Evolutionary conservation across 53 echinoderm and acorn worm species (phyloP), one percentile per base, ranked within the genome.

Genomic region (Holothuria leucospilota): DNA sequence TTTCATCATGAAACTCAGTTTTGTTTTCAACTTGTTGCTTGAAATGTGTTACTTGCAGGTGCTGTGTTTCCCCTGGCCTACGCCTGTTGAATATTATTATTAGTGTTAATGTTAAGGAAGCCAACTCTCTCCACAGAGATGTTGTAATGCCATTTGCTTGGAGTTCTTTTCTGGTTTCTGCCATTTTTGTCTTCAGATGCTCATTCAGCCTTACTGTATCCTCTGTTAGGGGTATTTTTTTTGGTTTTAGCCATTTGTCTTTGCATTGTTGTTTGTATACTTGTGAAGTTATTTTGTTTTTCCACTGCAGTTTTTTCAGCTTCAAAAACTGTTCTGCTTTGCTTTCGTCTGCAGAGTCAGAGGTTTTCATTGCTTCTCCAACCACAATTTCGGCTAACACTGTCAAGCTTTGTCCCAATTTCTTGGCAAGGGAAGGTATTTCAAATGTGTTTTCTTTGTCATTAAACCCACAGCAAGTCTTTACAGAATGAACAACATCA

Each of bases 41-140:
- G 27, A 41, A 82, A 27, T 85, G 52, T 20, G 14, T 20, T 38
- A 85, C 66, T 9, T 20, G 38, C 69, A 11, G 84, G 39, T 29
- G 73, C 69, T 52, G 85, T 20, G 69, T 85, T n/a, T 85, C 85
- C 6, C 69, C 69, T 39, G 85, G 69, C 14, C 85, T n/a, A 20
- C 85, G 24, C 16, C 85, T n/a, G 21, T 85, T 68, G 52, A 87
- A 87, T 41, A 80, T 38, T 53, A 81, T 88, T 7, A 60, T 40
- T 67, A 80, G 88, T 5, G 88, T 30, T 23, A 88, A 70, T 23
- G 88, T 84, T 25, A 84, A 12, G 5, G 34, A 39, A 16, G 82
- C 63, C n/a, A 82, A 39, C 25, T 82, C 64, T 39, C 39, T 28
- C 38, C 82, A 62, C 23, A 39, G 13, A 24, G 82, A n/a, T 51